Base-by-base conservation (phyloP, 2,113 vertebrate species). In the Leptocoma aspasia region DNA sequence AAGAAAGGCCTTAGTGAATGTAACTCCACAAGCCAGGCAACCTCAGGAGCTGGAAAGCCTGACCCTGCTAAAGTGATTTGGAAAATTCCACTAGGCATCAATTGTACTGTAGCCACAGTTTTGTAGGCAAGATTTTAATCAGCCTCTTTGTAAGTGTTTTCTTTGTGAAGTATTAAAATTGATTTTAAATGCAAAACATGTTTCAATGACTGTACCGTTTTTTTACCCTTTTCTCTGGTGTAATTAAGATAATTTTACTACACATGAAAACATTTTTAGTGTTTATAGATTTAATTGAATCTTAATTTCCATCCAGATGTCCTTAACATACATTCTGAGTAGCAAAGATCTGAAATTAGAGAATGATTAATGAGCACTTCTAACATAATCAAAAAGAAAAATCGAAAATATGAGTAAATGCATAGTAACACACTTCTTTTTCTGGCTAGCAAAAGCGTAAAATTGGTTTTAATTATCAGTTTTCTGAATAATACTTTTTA, bases 191-290 rank as follows among this genome's bases (percentile, higher is more conserved):
- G 65, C 69, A 86, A 82, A 79, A 28, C 56, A 63, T 78, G 72
- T 86, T 95, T 89, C 82, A 81, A 70, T 78, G 57, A 82, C 80
- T 84, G 10, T 66, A 49, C 52, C 39, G 41, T 86, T 89, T 77
- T 77, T 54, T 50, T 7, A 30, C 37, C 57, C 26, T 70, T 68
- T 89, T 92, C 69, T 84, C 72, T 94, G 45, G 60, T 84, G 80
- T 91, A 95, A 95, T 97, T 95, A 95, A 65, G 86, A 52, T 92
- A 71, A 91, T 87, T 95, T 86, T 89, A 61, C 65, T 93, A 75
- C 44, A 75, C 31, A 53, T n/a, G 11, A 79, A 96, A 96, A 82
- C 65, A 76, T 76, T 95, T 96, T 78, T 92, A 90, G 64, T 92
- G 86, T 95, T 95, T 92, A 92, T 83, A 70, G 31, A 42, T 90